A percentile compares a stretch with the other conserved stretches of the same genome.
phyloP scores from a whole-genome alignment of 53 echinoderm and acorn worm genomes.

The Apostichopus leukothele region DNA sequence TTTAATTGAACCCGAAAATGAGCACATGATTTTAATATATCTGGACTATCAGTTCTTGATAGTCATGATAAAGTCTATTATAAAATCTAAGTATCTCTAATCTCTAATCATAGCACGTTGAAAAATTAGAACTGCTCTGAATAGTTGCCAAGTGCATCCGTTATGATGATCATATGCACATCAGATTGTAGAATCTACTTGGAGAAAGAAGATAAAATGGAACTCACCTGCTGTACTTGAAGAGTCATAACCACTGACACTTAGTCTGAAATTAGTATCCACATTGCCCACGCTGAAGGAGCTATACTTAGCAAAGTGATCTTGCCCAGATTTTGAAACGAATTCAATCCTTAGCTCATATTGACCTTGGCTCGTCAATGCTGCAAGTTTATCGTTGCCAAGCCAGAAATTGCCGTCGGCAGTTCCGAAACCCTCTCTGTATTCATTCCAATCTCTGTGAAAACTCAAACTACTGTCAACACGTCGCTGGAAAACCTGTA shows the following conservation, averaged over 20 bases:
- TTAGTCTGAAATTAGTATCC: background rate
- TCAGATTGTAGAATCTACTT: no score
- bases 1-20: no score
- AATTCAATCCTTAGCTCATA: background rate
- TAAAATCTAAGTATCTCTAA: no score
- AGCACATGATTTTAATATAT: no score
- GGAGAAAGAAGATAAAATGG: background rate
- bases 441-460: background rate
- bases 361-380: background rate
- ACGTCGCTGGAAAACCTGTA: background rate
- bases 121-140: no score
- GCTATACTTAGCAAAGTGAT: conserved; percentile 2
- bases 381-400: conserved; percentile 1
- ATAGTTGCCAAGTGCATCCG: no score
- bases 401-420: background rate
- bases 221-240: background rate
- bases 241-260: conserved; percentile 4
- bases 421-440: background rate
- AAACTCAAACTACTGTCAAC: background rate
- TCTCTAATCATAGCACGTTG: no score
- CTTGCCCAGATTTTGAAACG: background rate
- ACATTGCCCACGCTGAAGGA: background rate
- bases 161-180: no score
- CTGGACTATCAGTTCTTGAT: no score
- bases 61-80: no score